A percentile compares a stretch with the other conserved stretches of the same genome.
phyloP scores from a whole-genome alignment of 2,113 vertebrate species.

The Megalops atlanticus region DNA sequence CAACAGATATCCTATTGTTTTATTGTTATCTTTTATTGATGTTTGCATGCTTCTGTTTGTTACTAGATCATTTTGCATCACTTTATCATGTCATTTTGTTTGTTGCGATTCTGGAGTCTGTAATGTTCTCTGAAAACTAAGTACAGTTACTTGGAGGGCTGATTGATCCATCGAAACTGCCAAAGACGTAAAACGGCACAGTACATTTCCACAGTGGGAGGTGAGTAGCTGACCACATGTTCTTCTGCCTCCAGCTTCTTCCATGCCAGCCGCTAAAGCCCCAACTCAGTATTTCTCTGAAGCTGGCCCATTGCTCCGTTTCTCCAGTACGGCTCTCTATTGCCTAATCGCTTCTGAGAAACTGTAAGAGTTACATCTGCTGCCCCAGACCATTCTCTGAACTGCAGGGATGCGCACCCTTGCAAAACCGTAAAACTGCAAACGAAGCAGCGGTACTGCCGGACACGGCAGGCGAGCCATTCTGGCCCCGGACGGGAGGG shows the following conservation, averaged over 20 bases:
- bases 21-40: too few species aligned
- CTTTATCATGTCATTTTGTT: too few species aligned
- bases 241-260: background rate
- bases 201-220: too few species aligned
- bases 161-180: too few species aligned
- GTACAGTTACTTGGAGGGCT: too few species aligned
- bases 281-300: slow-evolving; percentile 39
- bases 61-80: too few species aligned
- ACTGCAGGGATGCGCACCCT: slow-evolving; percentile 60
- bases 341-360: slow-evolving; percentile 69
- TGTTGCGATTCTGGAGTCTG: too few species aligned
- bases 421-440: slow-evolving; percentile 71
- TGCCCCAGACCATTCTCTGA: slow-evolving; percentile 70
- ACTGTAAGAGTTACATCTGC: slow-evolving; percentile 67
- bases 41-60: too few species aligned
- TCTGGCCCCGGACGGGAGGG: slow-evolving; percentile 72
- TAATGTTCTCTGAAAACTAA: too few species aligned
- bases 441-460: slow-evolving; percentile 71
- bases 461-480: slow-evolving; percentile 63
- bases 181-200: too few species aligned
- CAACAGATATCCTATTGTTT: too few species aligned
- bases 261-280: slow-evolving; percentile 43
- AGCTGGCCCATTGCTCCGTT: slow-evolving; percentile 48
- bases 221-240: too few species aligned
- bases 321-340: slow-evolving; percentile 61